Base-by-base conservation (phyloP, 2,888 invertebrate species). In the Drosophila rellima region DNA sequence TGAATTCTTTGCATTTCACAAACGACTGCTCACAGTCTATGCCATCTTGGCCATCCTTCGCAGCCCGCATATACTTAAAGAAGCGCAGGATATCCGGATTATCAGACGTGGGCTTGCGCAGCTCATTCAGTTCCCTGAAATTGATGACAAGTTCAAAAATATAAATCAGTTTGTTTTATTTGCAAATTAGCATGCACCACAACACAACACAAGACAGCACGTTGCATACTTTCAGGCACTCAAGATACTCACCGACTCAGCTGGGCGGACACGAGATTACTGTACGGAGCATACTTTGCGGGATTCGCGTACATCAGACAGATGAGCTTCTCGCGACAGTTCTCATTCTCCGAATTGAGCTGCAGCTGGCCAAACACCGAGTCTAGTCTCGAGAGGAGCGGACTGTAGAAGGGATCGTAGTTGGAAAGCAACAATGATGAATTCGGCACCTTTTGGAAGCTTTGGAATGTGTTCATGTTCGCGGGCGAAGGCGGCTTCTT, bases 401-500 rank as follows among this genome's bases (percentile, higher is more conserved):
- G 97, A 74, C 97, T 97, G 92, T 97, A 97, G 93, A 97, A 97
- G 0, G 97, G 97, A 91, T 97, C 97, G 92, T 97, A 97, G 92
- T 96, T 96, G 75, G 96, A 96, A 62, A 97, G 93, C 55, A 97
- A 94, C 91, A 97, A 93, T 0, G 97, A 96, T 1, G 97, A 97
- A 26, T 95, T 94, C 29, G 97, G 97, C 80, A 97, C 97, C 90
- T 96, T 96, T 91, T 97, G 97, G 94, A 97, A 97, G 40, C 95
- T 95, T 94, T 97, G 96, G 90, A 96, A 97, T 84, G 96, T 95
- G 54, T 91, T 90, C 67, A 90, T 84, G 73, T 95, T 94, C 18
- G 94, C 93, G 57, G 94, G 93, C 0, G 90, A 75, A 18, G 76
- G 63, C 6, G 91, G 90, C 26, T 84, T 87, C 40, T 84, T 89